These are phyloP conservation scores for Diadema setosum DNA, from an alignment of 35 echinoderm and acorn worm species.

Conservation along the genomic window DNA sequence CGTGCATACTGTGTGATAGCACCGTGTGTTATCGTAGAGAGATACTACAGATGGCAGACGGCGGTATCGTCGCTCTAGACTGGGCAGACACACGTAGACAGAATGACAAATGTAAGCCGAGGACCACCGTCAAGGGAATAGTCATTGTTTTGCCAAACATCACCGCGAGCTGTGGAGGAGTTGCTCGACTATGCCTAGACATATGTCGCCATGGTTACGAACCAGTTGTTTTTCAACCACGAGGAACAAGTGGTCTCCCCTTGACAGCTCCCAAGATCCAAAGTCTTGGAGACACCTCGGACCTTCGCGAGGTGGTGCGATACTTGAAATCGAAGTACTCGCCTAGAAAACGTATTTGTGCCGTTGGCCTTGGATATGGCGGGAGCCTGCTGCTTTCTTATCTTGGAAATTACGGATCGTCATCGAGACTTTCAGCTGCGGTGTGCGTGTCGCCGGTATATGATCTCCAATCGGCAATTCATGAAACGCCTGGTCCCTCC, in stretches of 20 bases:
- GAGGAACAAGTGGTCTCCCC: constrained; percentile 59
- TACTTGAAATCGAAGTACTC: constrained; percentile 41
- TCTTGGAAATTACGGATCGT: constrained; percentile 89
- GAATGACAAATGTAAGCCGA: not conserved
- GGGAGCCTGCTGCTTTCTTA: constrained; percentile 68
- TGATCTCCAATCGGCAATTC: constrained; percentile 40
- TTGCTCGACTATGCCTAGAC: constrained; percentile 42
- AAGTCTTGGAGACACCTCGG: constrained; percentile 71
- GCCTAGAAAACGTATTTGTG: constrained; percentile 25
- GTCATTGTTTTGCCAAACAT: constrained; percentile 67
- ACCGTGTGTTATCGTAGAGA: constrained; percentile 33
- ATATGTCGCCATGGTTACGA: constrained; percentile 39
- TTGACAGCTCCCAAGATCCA: constrained; percentile 77
- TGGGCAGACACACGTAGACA: not conserved
- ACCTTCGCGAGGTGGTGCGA: constrained; percentile 68
- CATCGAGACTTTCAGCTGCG: constrained; percentile 56
- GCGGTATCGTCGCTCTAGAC: constrained; percentile 73
- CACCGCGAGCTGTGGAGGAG: not conserved
- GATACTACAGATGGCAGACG: constrained; percentile 63
- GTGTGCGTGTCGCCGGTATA: constrained; percentile 90
- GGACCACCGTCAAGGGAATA: not conserved
- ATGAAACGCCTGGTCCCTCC: not conserved
- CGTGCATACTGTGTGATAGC: constrained; percentile 1
- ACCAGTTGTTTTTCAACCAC: constrained; percentile 66
- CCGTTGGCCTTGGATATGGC: constrained; percentile 61